Evolutionary conservation across 1,140 invertebrate genomes (phyloP), one percentile per base, ranked within the genome.

Genomic region (Archivesica marissinica): DNA sequence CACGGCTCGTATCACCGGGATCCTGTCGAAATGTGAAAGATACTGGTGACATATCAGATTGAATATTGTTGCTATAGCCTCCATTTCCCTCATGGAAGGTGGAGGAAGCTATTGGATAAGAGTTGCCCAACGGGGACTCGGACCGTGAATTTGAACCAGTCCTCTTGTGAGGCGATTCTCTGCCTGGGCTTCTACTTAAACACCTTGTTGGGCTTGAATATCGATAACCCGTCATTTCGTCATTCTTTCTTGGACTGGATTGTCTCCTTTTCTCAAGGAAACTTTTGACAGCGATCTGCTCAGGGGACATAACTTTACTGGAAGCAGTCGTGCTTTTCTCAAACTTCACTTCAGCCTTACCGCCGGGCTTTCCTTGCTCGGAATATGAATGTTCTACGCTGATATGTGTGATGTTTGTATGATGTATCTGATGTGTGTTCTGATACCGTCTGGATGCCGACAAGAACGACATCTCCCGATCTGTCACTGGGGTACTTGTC

Each of bases 401-500:
- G 9, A 83, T 72, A 0, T 52, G 41, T 25, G 80, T 75, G 4
- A 83, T 28, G 50, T 83, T 83, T 0, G 80, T 83, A 54, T 83
- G 80, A 1, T 30, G 23, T 17, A 83, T 72, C 39, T 75, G 54
- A 11, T 61, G 68, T 0, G 70, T 75, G 35, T 41, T 23, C 38
- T 72, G 52, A 64, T 83, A 83, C 23, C 64, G 15, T 47, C 52
- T 74, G 0, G 80, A 75, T 1, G 80, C 68, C 30, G 70, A 83
- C 28, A 54, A 35, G 39, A 83, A 83, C 11, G 80, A 83, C 4
- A 83, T 64, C 38, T 83, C 80, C 11, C 80, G 38, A 6, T 70
- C 39, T 17, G 80, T 83, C 17, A 83, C 80, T 35, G 80, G 80
- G 9, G 80, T 83, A 33, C 80, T 83, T 7, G 80, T 83, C 7